These are phyloP conservation scores for Urocolius indicus DNA, from an alignment of 2,113 vertebrate genomes.

Conservation along the genomic window DNA sequence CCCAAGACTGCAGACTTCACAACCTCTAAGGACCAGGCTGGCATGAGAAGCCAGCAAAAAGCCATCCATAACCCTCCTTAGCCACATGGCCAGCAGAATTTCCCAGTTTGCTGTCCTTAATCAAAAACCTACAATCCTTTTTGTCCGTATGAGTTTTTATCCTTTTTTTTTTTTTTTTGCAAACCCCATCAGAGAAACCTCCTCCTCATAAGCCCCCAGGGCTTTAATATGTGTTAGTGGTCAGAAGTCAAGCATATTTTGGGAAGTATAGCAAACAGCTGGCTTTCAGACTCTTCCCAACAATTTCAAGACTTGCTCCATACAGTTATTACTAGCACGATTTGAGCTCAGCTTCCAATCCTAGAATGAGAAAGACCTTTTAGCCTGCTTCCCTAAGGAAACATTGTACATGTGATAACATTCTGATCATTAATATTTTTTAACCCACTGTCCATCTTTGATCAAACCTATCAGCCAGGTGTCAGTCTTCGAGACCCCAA, in stretches of 20 bases:
- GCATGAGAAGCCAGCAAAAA: not conserved
- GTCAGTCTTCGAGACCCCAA: not conserved
- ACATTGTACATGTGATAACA: not conserved
- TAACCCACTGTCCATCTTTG: not conserved
- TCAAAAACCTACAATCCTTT: not conserved
- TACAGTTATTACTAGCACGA: not conserved
- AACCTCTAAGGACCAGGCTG: not conserved
- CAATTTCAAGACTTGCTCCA: not conserved
- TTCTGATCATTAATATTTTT: not conserved
- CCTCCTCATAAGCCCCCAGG: not conserved
- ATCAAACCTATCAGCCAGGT: not conserved
- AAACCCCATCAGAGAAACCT: not conserved
- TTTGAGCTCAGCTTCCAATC: not conserved
- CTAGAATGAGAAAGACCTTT: not conserved
- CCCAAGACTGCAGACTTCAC: accelerated
- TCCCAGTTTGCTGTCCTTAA: not conserved
- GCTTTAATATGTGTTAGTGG: not conserved
- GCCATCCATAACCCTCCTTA: not conserved
- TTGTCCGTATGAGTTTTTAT: not conserved
- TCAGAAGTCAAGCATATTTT: conserved; percentile 14
- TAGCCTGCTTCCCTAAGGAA: not conserved
- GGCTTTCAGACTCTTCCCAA: not conserved
- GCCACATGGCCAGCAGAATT: not conserved
- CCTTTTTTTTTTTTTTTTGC: not conserved
- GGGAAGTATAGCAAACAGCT: conserved; percentile 23